Conservation (phyloP, 2,113 vertebrate species). For the Mugil cephalus region DNA sequence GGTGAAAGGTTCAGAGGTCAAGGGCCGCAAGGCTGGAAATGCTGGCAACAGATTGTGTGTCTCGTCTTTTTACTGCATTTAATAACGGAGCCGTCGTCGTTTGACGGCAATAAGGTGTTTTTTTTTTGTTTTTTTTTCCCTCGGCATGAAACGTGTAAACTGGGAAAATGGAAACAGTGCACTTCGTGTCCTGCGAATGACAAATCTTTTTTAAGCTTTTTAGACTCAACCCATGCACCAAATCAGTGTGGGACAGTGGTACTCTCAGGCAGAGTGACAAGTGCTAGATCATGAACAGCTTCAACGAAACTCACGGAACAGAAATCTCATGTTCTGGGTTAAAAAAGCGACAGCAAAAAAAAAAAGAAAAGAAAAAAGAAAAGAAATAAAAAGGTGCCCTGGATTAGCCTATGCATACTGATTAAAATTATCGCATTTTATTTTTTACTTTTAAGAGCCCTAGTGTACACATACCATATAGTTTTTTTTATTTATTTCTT, state of each 20-base stretch:
- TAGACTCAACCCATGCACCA: constrained; percentile 93
- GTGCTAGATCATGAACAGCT: constrained; percentile 90
- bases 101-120: constrained; percentile 89
- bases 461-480: constrained; percentile 76
- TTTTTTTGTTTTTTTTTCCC: constrained; percentile 95
- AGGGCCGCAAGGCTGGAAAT: constrained; percentile 86
- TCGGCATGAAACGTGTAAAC: constrained; percentile 95
- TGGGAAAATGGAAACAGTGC: constrained; percentile 98
- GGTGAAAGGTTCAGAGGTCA: constrained; percentile 65
- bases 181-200: constrained; percentile 95
- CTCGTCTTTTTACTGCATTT: constrained; percentile 81
- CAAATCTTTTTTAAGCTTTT: constrained; percentile 77
- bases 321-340: constrained; percentile 81
- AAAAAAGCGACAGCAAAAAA: constrained; percentile 80
- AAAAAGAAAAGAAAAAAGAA: constrained; percentile 12
- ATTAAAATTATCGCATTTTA: constrained; percentile 75
- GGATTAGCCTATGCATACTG: constrained; percentile 72
- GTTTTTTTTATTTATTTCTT: constrained; percentile 73
- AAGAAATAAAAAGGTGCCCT: constrained; percentile 62
- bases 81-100: constrained; percentile 85
- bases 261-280: constrained; percentile 89
- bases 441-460: constrained; percentile 87
- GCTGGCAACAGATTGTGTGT: constrained; percentile 85
- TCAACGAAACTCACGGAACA: constrained; percentile 84
- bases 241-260: constrained; percentile 66